Base-by-base conservation (phyloP, 2,888 invertebrate species). In the Pogonocherus hispidulus region DNA sequence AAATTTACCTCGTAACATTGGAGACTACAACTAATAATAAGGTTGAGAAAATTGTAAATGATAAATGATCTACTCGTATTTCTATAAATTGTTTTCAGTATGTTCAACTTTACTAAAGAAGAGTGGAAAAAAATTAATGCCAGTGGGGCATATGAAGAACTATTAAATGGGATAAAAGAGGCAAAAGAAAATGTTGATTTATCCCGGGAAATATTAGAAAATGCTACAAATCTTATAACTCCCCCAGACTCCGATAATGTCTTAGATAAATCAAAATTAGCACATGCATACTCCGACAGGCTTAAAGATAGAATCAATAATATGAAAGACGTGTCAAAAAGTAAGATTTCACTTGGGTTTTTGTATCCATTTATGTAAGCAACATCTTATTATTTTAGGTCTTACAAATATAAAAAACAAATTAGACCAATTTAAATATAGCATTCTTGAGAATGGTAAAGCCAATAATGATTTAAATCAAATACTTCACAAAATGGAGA, bases 61-160 rank as follows among this genome's bases (percentile, higher is more conserved):
- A n/a, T n/a, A n/a, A n/a, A n/a, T n/a, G n/a, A n/a, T n/a, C n/a
- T n/a, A n/a, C n/a, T n/a, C n/a, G n/a, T n/a, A n/a, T n/a, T n/a
- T n/a, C n/a, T n/a, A n/a, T n/a, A n/a, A n/a, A n/a, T n/a, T 67
- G 37, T 62, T 76, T 79, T 52, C 67, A 82, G 80, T 46, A 66
- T 80, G 60, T 82, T 83, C 59, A 81, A 83, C 70, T 81, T 85
- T 63, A 82, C 82, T 3, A 80, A 81, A 65, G 89, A 90, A 75
- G 91, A 92, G 47, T 89, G 89, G 67, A 87, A 87, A 73, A 90
- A 91, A 32, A 83, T 91, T 65, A 87, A 89, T 78, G 91, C 91
- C 0, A 90, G 90, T 63, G 87, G 88, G 69, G 90, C 90, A 0
- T 92, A 94, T 74, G 90, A 92, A 68, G 91, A 92, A 62, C 94